Base-by-base conservation (phyloP, 2,113 vertebrate species). In the Gavia stellata region DNA sequence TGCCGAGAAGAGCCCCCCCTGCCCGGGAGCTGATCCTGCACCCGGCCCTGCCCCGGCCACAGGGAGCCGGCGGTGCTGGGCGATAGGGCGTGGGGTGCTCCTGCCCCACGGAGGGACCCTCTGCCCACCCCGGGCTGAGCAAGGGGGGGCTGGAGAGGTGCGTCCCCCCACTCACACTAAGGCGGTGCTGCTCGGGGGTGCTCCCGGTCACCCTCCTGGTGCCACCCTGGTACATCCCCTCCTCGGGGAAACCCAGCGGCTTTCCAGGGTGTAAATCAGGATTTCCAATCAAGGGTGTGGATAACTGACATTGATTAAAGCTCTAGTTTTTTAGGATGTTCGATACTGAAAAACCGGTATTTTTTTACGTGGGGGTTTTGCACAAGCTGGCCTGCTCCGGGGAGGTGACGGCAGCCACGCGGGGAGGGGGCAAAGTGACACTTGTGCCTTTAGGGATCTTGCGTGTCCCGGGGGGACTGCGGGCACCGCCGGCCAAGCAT, bases 381-480 rank as follows among this genome's bases (percentile, higher is more conserved):
- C 96, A 92, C 90, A 95, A 44, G 47, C 65, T 50, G 36, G 66
- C 47, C 86, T 68, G 80, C 67, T n/a, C 66, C 16, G 4, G 79
- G 82, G 78, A 29, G 86, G n/a, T 50, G 81, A 16, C 5, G 0
- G 87, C 63, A 72, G 44, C 66, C 3, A 0, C 6, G 0, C 23
- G 8, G 81, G 84, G 86, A 52, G 86, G 49, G 65, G 79, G 38
- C 56, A 7, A 63, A 82, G 71, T 68, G 93, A 88, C 85, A 68
- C 74, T 95, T 58, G 96, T 97, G 97, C 97, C 96, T 96, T 97
- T 65, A 75, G 86, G 90, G 91, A 87, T 87, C 92, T 17, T 53
- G 70, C 4, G 2, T 0, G 3, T 38, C 53, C 85, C 10, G 4
- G 18, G 79, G 63, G 45, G 45, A 67, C 29, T 2, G 1, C 5